Percentiles rank a stretch among this genome's conserved stretches.
These are phyloP conservation scores for Heterotis niloticus DNA, from an alignment of 2,113 vertebrate species.

Conservation along the genomic window DNA sequence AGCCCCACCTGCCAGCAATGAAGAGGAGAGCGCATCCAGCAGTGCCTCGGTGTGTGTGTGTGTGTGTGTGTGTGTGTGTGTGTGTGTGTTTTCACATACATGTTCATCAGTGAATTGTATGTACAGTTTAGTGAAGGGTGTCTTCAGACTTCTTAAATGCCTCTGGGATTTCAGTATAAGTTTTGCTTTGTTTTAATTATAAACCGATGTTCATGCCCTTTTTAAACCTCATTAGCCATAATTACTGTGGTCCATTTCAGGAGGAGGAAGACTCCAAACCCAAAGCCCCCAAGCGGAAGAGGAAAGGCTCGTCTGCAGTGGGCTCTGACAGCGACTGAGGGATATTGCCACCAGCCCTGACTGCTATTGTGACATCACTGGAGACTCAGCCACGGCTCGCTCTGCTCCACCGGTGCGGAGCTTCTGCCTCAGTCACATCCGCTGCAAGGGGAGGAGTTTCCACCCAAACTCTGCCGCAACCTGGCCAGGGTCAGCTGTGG, in stretches of 20 bases:
- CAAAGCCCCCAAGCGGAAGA: slow-evolving; percentile 85
- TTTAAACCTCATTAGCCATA: not conserved
- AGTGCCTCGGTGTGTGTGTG: slow-evolving; percentile 74
- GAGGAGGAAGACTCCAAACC: slow-evolving; percentile 93
- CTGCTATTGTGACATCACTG: slow-evolving; percentile 40
- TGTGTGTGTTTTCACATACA: too few species aligned
- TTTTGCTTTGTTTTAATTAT: not conserved
- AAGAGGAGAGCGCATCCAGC: slow-evolving; percentile 86
- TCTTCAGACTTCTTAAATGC: not conserved
- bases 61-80: not conserved
- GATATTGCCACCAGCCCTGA: slow-evolving; percentile 38
- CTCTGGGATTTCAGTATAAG: too few species aligned
- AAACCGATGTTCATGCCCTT: too few species aligned
- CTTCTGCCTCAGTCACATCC: slow-evolving; percentile 34
- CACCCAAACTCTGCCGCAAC: slow-evolving; percentile 30
- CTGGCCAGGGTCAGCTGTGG: slow-evolving; percentile 30
- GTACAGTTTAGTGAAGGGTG: not conserved
- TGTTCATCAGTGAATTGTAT: not conserved
- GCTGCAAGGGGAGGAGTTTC: slow-evolving; percentile 33
- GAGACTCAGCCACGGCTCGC: slow-evolving; percentile 39
- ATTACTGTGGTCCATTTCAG: slow-evolving; percentile 48
- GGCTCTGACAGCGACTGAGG: slow-evolving; percentile 91
- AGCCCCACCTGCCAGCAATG: slow-evolving; percentile 71
- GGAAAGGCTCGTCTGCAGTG: slow-evolving; percentile 84
- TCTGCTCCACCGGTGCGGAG: slow-evolving; percentile 42